Conservation (phyloP, 2,888 invertebrate genomes). For the Eueremaeus valkanovi region DNA sequence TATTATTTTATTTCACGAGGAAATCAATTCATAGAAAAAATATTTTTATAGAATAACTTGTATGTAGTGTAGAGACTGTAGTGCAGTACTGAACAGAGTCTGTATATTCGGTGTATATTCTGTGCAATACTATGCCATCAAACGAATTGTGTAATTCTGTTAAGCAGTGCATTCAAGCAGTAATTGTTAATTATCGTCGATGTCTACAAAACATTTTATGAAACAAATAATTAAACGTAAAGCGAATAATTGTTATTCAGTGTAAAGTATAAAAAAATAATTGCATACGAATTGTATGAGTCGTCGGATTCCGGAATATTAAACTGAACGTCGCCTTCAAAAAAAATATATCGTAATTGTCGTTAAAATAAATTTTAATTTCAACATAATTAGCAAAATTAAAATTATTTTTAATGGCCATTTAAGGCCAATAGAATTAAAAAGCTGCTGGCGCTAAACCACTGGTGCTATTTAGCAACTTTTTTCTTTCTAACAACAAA, state of each 20-base stretch:
- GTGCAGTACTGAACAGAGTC: neutral
- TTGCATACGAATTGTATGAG: neutral
- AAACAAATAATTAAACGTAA: conserved; percentile 36
- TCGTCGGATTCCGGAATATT: too few species aligned
- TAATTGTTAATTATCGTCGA: conserved; percentile 33
- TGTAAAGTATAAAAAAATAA: neutral
- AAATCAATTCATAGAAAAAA: conserved; percentile 28
- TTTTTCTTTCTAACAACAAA: neutral
- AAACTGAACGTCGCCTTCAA: neutral
- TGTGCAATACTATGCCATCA: too few species aligned
- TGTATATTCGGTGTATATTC: neutral
- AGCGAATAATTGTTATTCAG: conserved; percentile 32
- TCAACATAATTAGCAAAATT: conserved; percentile 27
- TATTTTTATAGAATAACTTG: neutral
- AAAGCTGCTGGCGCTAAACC: neutral
- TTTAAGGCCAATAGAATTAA: neutral
- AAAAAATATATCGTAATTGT: neutral
- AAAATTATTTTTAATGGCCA: conserved; percentile 26
- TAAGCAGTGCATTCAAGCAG: conserved; percentile 34
- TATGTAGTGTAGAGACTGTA: neutral
- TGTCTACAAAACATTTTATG: conserved; percentile 36
- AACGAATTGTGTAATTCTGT: conserved; percentile 26
- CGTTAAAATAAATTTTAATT: conserved; percentile 20
- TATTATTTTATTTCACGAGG: conserved; percentile 13
- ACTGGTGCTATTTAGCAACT: neutral